A percentile compares a stretch with the other conserved stretches of the same genome.
phyloP scores from a whole-genome alignment of 2,113 vertebrate genomes.

The Corydoras sp. region DNA sequence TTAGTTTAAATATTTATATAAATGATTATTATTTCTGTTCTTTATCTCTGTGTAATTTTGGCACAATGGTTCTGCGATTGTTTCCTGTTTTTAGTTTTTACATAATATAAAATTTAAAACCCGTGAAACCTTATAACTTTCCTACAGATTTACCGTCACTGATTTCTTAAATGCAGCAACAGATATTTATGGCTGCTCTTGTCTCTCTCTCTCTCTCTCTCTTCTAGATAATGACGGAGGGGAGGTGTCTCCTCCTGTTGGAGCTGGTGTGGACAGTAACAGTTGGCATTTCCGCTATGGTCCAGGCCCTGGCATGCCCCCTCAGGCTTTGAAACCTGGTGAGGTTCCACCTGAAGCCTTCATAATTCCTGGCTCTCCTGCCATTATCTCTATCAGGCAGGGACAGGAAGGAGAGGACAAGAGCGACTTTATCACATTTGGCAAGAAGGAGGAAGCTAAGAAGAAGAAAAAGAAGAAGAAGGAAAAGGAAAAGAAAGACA shows the following conservation, averaged over 20 bases:
- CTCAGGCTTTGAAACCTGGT: conserved; percentile 89
- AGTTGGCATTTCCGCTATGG: conserved; percentile 99
- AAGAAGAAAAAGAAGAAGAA: conserved; percentile 99
- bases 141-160: not conserved
- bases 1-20: no score
- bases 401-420: conserved; percentile 91
- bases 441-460: conserved; percentile 97
- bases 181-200: conserved; percentile 9
- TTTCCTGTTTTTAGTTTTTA: no score
- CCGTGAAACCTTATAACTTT: not conserved
- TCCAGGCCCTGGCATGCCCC: conserved; percentile 72
- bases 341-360: conserved; percentile 98
- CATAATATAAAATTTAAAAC: no score
- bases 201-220: conserved; percentile 48
- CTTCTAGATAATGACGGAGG: conserved; percentile 88
- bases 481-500: conserved; percentile 91
- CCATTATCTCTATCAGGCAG: conserved; percentile 98
- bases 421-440: conserved; percentile 97
- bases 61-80: no score
- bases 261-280: conserved; percentile 96
- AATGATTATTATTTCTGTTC: no score
- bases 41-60: no score
- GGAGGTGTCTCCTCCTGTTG: conserved; percentile 93
- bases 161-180: not conserved
- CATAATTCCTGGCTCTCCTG: conserved; percentile 96